A percentile compares a stretch with the other conserved stretches of the same genome.
These are phyloP conservation scores for Blastomussa wellsi DNA, from an alignment of 92 coral and sea anemone genomes.

Conservation along the genomic window DNA sequence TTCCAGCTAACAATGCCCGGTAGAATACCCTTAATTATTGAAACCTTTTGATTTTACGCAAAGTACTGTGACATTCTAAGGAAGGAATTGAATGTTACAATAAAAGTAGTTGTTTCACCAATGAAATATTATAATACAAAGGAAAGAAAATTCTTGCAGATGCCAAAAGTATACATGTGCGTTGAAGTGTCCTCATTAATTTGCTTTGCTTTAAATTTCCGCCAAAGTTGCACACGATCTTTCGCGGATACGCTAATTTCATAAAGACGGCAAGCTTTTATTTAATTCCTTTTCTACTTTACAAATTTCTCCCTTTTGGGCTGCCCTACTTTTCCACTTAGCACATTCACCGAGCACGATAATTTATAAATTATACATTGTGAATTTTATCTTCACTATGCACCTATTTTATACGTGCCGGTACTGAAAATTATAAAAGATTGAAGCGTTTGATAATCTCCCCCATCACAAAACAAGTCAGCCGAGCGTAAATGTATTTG, in stretches of 20 bases:
- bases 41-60: background rate
- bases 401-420: slow-evolving; percentile 13
- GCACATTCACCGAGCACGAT: background rate
- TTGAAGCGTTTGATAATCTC: slow-evolving; percentile 21
- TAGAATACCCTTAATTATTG: background rate
- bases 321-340: background rate
- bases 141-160: background rate
- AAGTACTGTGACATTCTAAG: background rate
- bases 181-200: slow-evolving; percentile 13
- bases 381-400: slow-evolving; percentile 23
- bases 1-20: background rate
- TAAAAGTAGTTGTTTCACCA: background rate
- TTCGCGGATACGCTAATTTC: slow-evolving; percentile 18
- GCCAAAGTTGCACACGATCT: slow-evolving; percentile 18
- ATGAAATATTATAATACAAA: background rate
- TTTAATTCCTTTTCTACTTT: background rate
- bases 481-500: slow-evolving; percentile 34
- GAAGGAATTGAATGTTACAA: background rate
- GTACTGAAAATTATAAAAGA: slow-evolving; percentile 23
- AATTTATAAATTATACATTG: slow-evolving; percentile 29
- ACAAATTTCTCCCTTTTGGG: background rate
- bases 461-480: slow-evolving; percentile 36
- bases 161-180: background rate
- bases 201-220: slow-evolving; percentile 22
- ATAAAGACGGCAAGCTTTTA: background rate